These are phyloP conservation scores for Brenthis daphne DNA, from an alignment of 2,888 invertebrate species.

Conservation along the genomic window DNA sequence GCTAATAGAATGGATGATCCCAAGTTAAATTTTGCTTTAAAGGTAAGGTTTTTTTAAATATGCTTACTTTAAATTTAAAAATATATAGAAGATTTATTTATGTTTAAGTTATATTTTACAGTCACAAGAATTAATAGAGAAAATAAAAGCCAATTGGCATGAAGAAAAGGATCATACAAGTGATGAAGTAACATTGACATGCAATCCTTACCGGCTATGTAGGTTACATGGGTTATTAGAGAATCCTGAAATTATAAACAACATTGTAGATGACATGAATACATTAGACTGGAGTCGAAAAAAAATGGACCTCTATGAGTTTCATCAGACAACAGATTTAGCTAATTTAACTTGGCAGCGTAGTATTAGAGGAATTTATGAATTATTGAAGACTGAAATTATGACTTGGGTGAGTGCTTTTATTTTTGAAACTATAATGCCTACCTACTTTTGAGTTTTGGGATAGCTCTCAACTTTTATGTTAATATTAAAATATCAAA, in stretches of 20 bases:
- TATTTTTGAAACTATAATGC: too few relatives aligned
- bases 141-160: conserved; percentile 73
- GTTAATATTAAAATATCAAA: too few relatives aligned
- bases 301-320: conserved; percentile 94
- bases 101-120: conserved; percentile 46
- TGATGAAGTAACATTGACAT: conserved; percentile 77
- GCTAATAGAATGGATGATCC: conserved; percentile 75
- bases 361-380: conserved; percentile 84
- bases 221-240: conserved; percentile 84
- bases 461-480: too few relatives aligned
- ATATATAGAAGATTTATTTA: not conserved
- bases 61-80: not conserved
- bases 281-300: conserved; percentile 87
- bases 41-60: conserved; percentile 51
- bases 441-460: too few relatives aligned
- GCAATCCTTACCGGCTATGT: conserved; percentile 86
- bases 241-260: conserved; percentile 80
- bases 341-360: conserved; percentile 80
- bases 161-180: conserved; percentile 61
- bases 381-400: conserved; percentile 84
- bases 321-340: conserved; percentile 90
- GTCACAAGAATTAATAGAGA: conserved; percentile 68
- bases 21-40: conserved; percentile 60
- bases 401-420: conserved; percentile 83
- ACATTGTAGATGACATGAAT: conserved; percentile 85